Conservation (phyloP, 2,888 invertebrate species). For the Macroteleia sp. region DNA sequence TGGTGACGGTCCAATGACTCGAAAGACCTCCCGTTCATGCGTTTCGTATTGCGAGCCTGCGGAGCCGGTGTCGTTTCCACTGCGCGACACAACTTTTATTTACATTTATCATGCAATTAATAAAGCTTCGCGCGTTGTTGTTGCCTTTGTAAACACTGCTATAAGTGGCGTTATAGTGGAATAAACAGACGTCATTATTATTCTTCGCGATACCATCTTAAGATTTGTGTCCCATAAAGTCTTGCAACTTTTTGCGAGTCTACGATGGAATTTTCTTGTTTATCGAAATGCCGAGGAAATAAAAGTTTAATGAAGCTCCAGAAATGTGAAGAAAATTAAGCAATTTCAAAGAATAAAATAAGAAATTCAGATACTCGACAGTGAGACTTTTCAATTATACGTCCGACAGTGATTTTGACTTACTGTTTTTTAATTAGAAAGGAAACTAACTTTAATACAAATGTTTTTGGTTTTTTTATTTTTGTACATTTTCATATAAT, state of each 20-base stretch:
- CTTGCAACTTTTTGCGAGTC: background rate
- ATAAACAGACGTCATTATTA: slow-evolving; percentile 16
- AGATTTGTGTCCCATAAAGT: slow-evolving; percentile 17
- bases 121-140: slow-evolving; percentile 15
- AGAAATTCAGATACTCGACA: too few species aligned
- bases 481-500: too few species aligned
- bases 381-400: too few species aligned
- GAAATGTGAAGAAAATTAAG: too few species aligned
- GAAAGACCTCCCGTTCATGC: slow-evolving; percentile 72
- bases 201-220: slow-evolving; percentile 23
- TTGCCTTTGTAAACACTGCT: slow-evolving; percentile 19
- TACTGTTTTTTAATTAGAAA: too few species aligned
- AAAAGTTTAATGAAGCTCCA: too few species aligned
- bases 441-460: too few species aligned
- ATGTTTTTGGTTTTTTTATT: too few species aligned
- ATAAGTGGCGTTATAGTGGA: slow-evolving; percentile 15
- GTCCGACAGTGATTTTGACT: too few species aligned
- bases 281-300: too few species aligned
- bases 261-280: slow-evolving; percentile 6
- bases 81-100: slow-evolving; percentile 21
- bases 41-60: slow-evolving; percentile 33
- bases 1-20: slow-evolving; percentile 75
- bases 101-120: slow-evolving; percentile 37
- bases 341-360: too few species aligned
- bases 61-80: slow-evolving; percentile 9